These are phyloP conservation scores for Acleris literana DNA, from an alignment of 2,888 invertebrate genomes.

Conservation along the genomic window DNA sequence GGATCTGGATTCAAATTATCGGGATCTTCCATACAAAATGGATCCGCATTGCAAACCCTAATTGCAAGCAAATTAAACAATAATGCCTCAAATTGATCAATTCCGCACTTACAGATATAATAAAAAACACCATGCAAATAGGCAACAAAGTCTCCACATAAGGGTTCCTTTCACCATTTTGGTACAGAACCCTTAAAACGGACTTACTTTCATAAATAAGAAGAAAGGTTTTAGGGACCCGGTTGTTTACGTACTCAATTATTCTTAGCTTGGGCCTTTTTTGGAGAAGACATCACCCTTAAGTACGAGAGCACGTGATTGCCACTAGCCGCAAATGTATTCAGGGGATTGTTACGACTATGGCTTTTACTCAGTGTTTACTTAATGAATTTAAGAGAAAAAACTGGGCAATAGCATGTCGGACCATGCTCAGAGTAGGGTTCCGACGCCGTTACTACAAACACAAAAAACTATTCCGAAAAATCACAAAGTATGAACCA, in stretches of 20 bases:
- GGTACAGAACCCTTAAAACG: not conserved
- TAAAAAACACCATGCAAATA: not conserved
- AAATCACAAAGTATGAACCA: too few species aligned
- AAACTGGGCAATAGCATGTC: not conserved
- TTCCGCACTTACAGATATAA: too few species aligned
- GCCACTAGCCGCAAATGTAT: constrained; percentile 16
- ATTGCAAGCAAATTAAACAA: too few species aligned
- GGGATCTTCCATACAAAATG: too few species aligned
- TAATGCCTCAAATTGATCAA: too few species aligned
- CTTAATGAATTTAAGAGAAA: not conserved
- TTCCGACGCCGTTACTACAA: too few species aligned
- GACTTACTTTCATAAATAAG: constrained; percentile 15
- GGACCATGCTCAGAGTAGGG: too few species aligned
- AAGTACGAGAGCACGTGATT: constrained; percentile 14
- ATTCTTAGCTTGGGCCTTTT: constrained; percentile 26
- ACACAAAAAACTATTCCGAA: too few species aligned
- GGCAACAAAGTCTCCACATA: not conserved
- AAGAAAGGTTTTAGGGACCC: constrained; percentile 13
- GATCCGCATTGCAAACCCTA: too few species aligned
- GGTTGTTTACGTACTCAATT: constrained; percentile 18
- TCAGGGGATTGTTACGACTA: not conserved
- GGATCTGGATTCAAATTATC: too few species aligned
- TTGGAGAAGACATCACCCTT: constrained; percentile 7
- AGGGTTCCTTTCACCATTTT: not conserved
- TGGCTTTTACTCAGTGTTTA: not conserved